Base-by-base conservation (phyloP, 1,140 invertebrate genomes). In the Dreissena rostriformis region DNA sequence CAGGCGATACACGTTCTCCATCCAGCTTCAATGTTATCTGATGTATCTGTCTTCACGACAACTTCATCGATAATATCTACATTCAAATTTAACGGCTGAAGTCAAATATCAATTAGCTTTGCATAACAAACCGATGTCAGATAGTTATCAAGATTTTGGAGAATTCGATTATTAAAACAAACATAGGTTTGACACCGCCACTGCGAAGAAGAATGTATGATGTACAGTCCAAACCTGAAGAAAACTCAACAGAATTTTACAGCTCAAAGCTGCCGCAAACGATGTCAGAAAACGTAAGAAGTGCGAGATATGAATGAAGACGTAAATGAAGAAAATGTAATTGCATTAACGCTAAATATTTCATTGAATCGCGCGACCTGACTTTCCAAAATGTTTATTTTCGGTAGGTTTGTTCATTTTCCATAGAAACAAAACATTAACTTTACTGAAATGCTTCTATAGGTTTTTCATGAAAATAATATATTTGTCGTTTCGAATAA, bases 121-220 rank as follows among this genome's bases (percentile, higher is more conserved):
- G 29, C 65, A 75, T 82, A 74, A 82, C 49, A 73, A 65, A 67
- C 28, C 68, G 70, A 65, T 82, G 80, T 82, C 71, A 82, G 80
- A 82, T 82, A 5, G 55, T 12, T 75, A 82, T 74, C 72, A 0
- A 10, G 19, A 19, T 15, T 55, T 49, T 22, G 26, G 61, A 53
- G 72, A 82, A 82, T 82, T 79, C 77, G 66, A 61, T 82, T 74
- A 82, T 72, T 74, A 67, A 75, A 66, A 72, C 67, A 82, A 82
- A 82, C 72, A 82, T 10, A 15, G 6, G 19, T 26, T 11, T 39
- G 74, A 24, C 52, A 61, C 28, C 39, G 8, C 39, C 4, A 39
- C 39, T 39, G 39, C 8, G 39, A 39, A 39, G 8, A 39, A 39
- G 39, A 39, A 5, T 39, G 2, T 39, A 39, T 39, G 39, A 39